A percentile compares a stretch with the other conserved stretches of the same genome.
Conservation (phyloP, 2,797 vertebrate species). For the Gymnothorax javanicus region DNA sequence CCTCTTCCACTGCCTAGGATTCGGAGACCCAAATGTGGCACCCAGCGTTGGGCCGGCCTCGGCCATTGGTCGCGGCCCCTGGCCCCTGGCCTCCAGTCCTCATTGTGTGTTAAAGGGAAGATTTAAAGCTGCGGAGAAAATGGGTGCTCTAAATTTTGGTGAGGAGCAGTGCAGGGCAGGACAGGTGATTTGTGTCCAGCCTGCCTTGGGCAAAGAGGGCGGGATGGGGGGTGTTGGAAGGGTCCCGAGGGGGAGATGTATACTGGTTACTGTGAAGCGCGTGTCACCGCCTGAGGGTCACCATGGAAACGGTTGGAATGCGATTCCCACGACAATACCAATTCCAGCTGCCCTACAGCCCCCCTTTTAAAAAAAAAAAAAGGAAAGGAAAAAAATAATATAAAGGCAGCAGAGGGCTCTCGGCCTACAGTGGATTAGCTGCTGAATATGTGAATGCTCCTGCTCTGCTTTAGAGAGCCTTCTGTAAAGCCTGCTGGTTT, state of each 20-base stretch:
- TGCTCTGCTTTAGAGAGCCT: neutral
- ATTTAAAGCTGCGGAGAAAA: slow-evolving; percentile 54
- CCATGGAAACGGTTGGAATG: slow-evolving; percentile 75
- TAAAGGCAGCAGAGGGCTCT: slow-evolving; percentile 36
- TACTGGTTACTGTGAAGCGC: slow-evolving; percentile 73
- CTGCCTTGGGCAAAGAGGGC: slow-evolving; percentile 55
- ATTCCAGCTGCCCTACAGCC: slow-evolving; percentile 47
- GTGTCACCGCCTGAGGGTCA: slow-evolving; percentile 70
- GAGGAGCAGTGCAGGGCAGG: slow-evolving; percentile 15
- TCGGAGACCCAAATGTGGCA: neutral
- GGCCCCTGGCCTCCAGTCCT: slow-evolving; percentile 49
- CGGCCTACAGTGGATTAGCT: neutral
- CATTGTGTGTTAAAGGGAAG: slow-evolving; percentile 51
- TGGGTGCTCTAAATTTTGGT: slow-evolving; percentile 37
- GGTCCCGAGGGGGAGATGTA: slow-evolving; percentile 70
- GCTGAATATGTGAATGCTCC: slow-evolving; percentile 13
- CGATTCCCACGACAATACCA: slow-evolving; percentile 79
- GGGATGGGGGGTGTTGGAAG: slow-evolving; percentile 43
- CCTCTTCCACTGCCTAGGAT: neutral
- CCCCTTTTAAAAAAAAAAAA: neutral
- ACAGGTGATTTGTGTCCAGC: slow-evolving; percentile 41
- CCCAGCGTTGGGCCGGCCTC: slow-evolving; percentile 9
- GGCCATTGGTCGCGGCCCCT: slow-evolving; percentile 59
- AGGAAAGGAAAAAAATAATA: neutral
- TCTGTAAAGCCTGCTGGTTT: neutral